Conservation (phyloP, 1,140 invertebrate species). For the Calephelis nemesis region DNA sequence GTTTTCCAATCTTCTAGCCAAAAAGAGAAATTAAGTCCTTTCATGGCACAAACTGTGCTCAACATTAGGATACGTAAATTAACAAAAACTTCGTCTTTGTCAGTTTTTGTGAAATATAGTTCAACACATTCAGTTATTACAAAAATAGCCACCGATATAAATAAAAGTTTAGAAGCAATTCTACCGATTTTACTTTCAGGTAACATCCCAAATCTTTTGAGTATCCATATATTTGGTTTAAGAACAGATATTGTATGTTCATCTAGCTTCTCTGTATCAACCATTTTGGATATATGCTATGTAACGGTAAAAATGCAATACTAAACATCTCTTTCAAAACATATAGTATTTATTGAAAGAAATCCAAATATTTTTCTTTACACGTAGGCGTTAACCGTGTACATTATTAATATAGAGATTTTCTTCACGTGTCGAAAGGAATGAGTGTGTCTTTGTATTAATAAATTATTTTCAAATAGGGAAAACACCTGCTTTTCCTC, state of each 20-base stretch:
- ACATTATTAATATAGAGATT: slow-evolving; percentile 10
- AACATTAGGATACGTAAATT: slow-evolving; percentile 67
- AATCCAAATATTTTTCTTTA: neutral
- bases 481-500: neutral
- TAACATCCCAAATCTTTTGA: slow-evolving; percentile 53
- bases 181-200: slow-evolving; percentile 40
- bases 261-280: slow-evolving; percentile 45
- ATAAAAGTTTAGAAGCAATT: slow-evolving; percentile 44
- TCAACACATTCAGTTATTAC: slow-evolving; percentile 60
- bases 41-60: slow-evolving; percentile 58
- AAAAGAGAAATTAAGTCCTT: slow-evolving; percentile 52
- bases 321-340: neutral
- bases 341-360: slow-evolving; percentile 9
- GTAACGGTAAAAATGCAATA: neutral
- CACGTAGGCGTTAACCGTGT: neutral
- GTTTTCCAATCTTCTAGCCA: slow-evolving; percentile 57
- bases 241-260: slow-evolving; percentile 46
- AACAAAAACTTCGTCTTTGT: slow-evolving; percentile 53
- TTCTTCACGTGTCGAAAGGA: too few species aligned
- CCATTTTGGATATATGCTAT: slow-evolving; percentile 38
- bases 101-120: slow-evolving; percentile 53
- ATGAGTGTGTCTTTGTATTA: neutral
- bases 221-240: slow-evolving; percentile 60
- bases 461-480: slow-evolving; percentile 9
- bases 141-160: slow-evolving; percentile 49